These are phyloP conservation scores for Magallana gigas DNA, from an alignment of 1,140 invertebrate genomes.

Conservation along the genomic window DNA sequence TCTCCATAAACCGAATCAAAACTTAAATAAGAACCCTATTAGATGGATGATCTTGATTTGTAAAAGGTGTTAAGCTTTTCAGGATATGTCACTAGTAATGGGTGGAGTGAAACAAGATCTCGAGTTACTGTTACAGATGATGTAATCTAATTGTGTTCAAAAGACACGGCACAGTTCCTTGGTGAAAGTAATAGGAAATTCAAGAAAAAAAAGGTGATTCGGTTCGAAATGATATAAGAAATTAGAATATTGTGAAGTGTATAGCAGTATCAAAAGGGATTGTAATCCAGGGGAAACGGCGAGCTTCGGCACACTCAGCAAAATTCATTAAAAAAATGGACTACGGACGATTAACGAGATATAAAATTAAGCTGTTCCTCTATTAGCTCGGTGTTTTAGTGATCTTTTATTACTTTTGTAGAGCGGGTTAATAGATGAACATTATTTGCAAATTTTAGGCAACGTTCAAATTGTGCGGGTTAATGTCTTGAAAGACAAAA, in stretches of 20 bases:
- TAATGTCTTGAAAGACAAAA: too few relatives aligned
- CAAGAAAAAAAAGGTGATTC: not conserved
- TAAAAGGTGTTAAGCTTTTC: conserved; percentile 5
- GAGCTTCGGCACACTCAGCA: not conserved
- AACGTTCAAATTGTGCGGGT: too few relatives aligned
- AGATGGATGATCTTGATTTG: not conserved
- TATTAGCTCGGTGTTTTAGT: too few relatives aligned
- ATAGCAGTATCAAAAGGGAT: not conserved
- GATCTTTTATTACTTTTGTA: too few relatives aligned
- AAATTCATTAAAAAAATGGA: not conserved
- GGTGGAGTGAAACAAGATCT: not conserved
- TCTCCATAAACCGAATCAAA: not conserved
- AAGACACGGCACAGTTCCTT: not conserved
- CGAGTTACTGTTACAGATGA: not conserved
- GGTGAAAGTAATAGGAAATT: not conserved
- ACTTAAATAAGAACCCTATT: conserved; percentile 1
- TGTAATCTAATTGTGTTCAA: conserved; percentile 3
- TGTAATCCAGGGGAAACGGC: not conserved
- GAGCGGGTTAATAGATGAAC: too few relatives aligned
- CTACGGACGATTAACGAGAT: conserved; percentile 15
- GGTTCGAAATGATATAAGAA: not conserved
- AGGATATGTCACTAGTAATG: conserved; percentile 12
- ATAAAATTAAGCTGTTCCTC: not conserved
- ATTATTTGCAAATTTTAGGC: too few relatives aligned
- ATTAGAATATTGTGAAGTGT: not conserved